Evolutionary conservation across 2,113 vertebrate genomes (phyloP), one percentile per base, ranked within the genome.

Genomic region (Hiodon tergisus): DNA sequence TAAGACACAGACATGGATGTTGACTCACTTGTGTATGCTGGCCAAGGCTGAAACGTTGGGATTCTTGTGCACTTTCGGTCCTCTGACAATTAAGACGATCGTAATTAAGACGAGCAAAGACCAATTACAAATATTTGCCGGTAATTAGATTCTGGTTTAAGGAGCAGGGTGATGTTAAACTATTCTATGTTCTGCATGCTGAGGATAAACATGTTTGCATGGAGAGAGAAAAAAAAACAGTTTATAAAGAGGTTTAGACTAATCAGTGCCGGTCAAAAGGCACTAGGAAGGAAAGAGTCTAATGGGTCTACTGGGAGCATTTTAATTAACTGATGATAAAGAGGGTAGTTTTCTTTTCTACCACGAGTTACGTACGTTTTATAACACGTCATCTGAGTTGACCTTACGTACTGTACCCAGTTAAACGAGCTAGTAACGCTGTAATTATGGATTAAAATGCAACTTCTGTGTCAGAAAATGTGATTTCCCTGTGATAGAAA

Each of bases 401-500:
- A n/a, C 72, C 16, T 11, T 16, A 7, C 14, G 16, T n/a, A 31
- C 53, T 13, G 16, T n/a, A 31, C 53, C 71, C 58, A 54, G 51
- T 10, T 72, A 55, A 13, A 4, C 9, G 53, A 14, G 58, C 13
- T 54, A 68, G 47, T 4, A 6, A 69, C 78, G 57, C 58, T 14
- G 10, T 73, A 71, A 73, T 77, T 68, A 54, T 55, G 73, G 63
- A 77, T 73, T 71, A 10, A 77, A 69, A 50, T 58, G 53, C 63
- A 62, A 60, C 67, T 57, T 5, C 4, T 14, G 13, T 61, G 53
- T 68, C 72, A 75, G 59, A 13, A 69, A 79, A 73, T 71, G 69
- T 31, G 58, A 75, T 73, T 77, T 76, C 31, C 31, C 61, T 71
- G 60, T 31, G 70, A 55, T 67, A 75, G 59, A 76, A 82, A 78